Percentiles rank a stretch among this genome's conserved stretches.
These are phyloP conservation scores for Setophaga petechia DNA, from an alignment of 2,113 vertebrate species.

Conservation along the genomic window DNA sequence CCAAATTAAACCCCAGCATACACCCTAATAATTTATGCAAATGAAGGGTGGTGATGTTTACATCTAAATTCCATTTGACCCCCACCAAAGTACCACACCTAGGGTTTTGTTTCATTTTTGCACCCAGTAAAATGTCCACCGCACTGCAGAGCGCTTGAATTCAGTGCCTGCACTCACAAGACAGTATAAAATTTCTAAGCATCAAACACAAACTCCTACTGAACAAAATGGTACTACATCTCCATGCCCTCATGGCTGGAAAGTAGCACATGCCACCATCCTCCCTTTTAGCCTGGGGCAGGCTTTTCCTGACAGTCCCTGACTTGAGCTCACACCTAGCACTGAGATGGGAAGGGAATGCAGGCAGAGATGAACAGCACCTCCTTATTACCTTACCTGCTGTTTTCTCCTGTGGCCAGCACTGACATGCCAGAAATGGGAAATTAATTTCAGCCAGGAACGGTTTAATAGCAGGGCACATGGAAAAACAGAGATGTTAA, in stretches of 20 bases:
- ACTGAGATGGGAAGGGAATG: neutral
- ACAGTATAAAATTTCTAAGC: neutral
- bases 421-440: neutral
- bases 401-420: neutral
- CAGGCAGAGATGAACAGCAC: neutral
- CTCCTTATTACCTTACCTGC: neutral
- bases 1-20: conserved; percentile 16
- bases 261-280: neutral
- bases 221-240: neutral
- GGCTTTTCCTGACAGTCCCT: neutral
- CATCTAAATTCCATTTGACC: neutral
- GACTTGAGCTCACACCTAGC: neutral
- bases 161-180: neutral
- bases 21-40: neutral
- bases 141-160: neutral
- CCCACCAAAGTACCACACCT: neutral
- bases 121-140: neutral
- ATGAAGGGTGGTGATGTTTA: neutral
- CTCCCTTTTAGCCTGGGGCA: neutral
- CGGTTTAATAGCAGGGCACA: rapidly evolving
- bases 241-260: neutral
- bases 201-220: neutral
- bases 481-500: neutral
- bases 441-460: neutral
- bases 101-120: neutral